Base-by-base conservation (phyloP, 1,140 invertebrate species). In the Magallana ariakensis region DNA sequence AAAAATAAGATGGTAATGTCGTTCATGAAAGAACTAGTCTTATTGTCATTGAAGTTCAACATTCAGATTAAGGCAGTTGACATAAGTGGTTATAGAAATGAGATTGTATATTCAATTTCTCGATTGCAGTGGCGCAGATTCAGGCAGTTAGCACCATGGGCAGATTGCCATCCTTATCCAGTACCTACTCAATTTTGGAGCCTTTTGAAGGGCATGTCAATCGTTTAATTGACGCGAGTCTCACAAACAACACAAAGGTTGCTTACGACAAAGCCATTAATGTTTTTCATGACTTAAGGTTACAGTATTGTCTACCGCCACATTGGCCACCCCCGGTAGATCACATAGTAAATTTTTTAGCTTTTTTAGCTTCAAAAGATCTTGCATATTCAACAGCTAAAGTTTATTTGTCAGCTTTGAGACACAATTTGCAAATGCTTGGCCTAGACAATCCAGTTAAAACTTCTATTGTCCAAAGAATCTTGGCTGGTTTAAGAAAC, bases 81-180 rank as follows among this genome's bases (percentile, higher is more conserved):
- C 53, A 54, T 70, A 53, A 62, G 15, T 11, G 33, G 83, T 11
- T 33, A 33, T 33, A 33, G 33, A 33, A 33, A 33, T 33, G 33
- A 33, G 33, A 33, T 33, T 33, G 33, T 7, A 19, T 7, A 26
- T 84, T 11, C 57, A 16, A 26, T 84, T 33, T 84, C 58, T 33
- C 58, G 22, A 26, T 84, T 84, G 16, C 83, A 84, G 58, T 84
- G 83, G 83, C 10, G 22, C 22, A 22, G 83, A 26, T 84, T 84
- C 83, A 58, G 83, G 13, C 6, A 62, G 26, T 13, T 60, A 22
- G 58, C 58, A 15, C 83, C 56, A 7, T 26, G 11, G 26, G 82
- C 55, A 53, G 56, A 83, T 26, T 55, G 26, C 15, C 19, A 58
- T 56, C 82, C 82, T 19, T 26, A 16, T 11, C 22, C n/a, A n/a